Evolutionary conservation across 2,888 invertebrate genomes (phyloP), one percentile per base, ranked within the genome.

Genomic region (Acronicta alni): DNA sequence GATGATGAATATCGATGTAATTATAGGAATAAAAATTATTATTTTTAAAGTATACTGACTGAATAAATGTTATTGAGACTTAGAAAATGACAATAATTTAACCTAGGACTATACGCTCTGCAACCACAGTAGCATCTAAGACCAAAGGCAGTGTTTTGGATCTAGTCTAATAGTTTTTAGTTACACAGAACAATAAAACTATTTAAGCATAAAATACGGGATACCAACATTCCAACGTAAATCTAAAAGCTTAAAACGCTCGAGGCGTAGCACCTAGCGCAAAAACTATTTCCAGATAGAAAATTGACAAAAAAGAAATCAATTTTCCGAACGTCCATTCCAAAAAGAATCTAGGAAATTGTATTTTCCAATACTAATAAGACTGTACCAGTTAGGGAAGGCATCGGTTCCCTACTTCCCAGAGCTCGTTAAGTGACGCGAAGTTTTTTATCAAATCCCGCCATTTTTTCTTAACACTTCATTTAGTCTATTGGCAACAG

Each of bases 391-490:
- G 47, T 65, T 58, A 62, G 60, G 64, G 57, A 52, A 49, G 57
- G 46, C 35, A 20, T 45, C 56, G 51, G 42, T 48, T 57, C 63
- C 66, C 58, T 57, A 39, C 39, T n/a, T 35, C 35, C 35, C 30
- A 30, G 10, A 30, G 62, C 67, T 75, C 64, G 75, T 75, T 75
- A n/a, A 72, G 38, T 16, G 46, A 10, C 45, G 30, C 20, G 32
- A 67, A 65, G 26, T 65, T 71, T 75, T 35, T 65, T 62, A 61
- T 56, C 56, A 46, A 60, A 18, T 47, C 20, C 55, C 70, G 57
- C 63, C 59, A 59, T 75, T 72, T 64, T 57, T 60, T 69, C 65
- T 51, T 57, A 35, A 61, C 67, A 67, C 73, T 75, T 73, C 75
- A 75, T 75, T 42, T 75, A 75, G 59, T 67, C 58, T 59, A 72